A percentile compares a stretch with the other conserved stretches of the same genome.
These are phyloP conservation scores for Eublepharis macularius DNA, from an alignment of 2,113 vertebrate genomes.

Conservation along the genomic window DNA sequence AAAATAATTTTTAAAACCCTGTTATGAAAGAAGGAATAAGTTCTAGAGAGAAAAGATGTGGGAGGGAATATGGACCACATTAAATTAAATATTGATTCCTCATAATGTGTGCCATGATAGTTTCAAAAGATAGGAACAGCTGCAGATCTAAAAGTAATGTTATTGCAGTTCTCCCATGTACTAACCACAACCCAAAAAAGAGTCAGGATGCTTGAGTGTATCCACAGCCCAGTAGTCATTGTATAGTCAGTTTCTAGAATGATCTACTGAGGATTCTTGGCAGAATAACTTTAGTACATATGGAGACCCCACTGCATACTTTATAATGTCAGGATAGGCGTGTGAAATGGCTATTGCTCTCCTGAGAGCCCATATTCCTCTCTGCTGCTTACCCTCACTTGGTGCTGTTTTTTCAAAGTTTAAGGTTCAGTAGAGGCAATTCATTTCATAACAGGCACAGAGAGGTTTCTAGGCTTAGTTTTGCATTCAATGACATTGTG, in stretches of 20 bases:
- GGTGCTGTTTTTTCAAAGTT: too few relatives aligned
- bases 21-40: background rate
- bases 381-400: too few relatives aligned
- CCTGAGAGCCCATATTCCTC: background rate
- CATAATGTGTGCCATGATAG: background rate
- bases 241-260: background rate
- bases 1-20: conserved; percentile 21
- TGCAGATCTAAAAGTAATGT: background rate
- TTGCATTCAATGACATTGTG: too few relatives aligned
- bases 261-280: background rate
- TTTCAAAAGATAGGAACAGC: conserved; percentile 16
- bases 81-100: conserved; percentile 40
- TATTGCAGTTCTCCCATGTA: background rate
- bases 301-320: background rate
- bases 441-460: too few relatives aligned
- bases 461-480: too few relatives aligned
- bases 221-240: background rate
- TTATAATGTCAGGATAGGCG: background rate
- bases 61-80: background rate
- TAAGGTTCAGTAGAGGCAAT: too few relatives aligned
- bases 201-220: background rate
- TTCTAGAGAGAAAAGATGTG: conserved; percentile 4
- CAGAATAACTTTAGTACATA: background rate
- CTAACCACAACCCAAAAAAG: background rate
- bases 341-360: background rate